Percentiles rank a stretch among this genome's conserved stretches.
Evolutionary conservation across 2,888 invertebrate genomes (phyloP).

Genomic region (Papilio elwesi): DNA sequence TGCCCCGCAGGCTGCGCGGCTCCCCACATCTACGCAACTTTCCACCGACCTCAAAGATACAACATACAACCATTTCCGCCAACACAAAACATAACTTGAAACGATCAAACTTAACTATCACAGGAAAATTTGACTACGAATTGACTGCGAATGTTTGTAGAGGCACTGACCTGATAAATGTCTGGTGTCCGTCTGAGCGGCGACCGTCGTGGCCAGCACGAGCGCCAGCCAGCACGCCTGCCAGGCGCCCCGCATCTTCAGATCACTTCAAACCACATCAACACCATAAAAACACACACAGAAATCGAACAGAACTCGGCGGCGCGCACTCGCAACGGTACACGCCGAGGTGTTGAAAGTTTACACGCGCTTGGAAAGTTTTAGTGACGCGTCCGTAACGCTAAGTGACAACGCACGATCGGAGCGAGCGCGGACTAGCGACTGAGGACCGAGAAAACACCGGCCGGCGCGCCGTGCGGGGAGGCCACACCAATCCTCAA

Average conservation of each 20-base stretch:
- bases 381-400: constrained; percentile 66
- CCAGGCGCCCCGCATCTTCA: constrained; percentile 78
- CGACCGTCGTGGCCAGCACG: constrained; percentile 62
- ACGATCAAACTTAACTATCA: not conserved
- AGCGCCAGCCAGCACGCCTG: constrained; percentile 76
- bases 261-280: constrained; percentile 74
- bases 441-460: constrained; percentile 55
- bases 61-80: not conserved
- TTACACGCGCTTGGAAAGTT: constrained; percentile 71
- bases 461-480: constrained; percentile 56
- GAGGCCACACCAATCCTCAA: constrained; percentile 48
- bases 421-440: constrained; percentile 60
- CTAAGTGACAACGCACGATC: constrained; percentile 48
- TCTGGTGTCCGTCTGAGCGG: constrained; percentile 74
- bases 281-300: constrained; percentile 68
- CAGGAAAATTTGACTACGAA: not conserved
- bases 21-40: constrained; percentile 1
- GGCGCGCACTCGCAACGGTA: constrained; percentile 48
- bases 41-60: constrained; percentile 4
- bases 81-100: constrained; percentile 14
- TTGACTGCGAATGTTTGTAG: constrained; percentile 2
- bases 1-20: constrained; percentile 10
- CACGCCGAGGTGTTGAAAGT: constrained; percentile 56
- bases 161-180: constrained; percentile 73
- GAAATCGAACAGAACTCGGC: constrained; percentile 51